Evolutionary conservation across 2,888 invertebrate genomes (phyloP), one percentile per base, ranked within the genome.

Genomic region (Aphrophora alni): DNA sequence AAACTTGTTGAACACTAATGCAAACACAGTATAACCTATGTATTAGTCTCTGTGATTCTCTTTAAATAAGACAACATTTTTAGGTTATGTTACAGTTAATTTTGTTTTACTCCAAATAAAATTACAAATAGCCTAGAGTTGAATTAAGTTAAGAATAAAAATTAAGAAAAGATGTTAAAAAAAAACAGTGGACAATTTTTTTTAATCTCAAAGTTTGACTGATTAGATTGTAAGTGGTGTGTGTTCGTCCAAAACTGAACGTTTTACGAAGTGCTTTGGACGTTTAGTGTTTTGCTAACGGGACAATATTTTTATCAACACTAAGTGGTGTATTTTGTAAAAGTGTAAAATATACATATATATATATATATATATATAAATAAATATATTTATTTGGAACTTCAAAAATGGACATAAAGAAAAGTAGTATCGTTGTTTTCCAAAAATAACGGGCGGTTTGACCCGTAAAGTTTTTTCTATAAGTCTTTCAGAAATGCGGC

Each of bases 261-360:
- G 59, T 10, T 38, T 33, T 26, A 33, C 38, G 14, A 69, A 77
- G 38, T n/a, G 70, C 25, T 44, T 70, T 77, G 77, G 38, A 72
- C 26, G 27, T 21, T 24, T 24, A 33, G 26, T 27, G 24, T 25
- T n/a, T 28, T 25, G 72, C 33, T 33, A 33, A 5, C 70, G 14
- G 73, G 78, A 78, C 78, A 73, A 73, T 78, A 78, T 78, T 78
- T 78, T 78, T 78, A 78, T 78, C 73, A 69, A 25, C 8, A 33
- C 72, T 73, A 78, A 51, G 71, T 71, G 73, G 12, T 44, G 78
- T 78, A 78, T 78, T 78, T 78, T 78, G 78, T 78, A 78, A 78
- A 51, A 28, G 38, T 78, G 78, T 78, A 78, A 59, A 17, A 78
- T 75, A n/a, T n/a, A n/a, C n/a, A n/a, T n/a, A n/a, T n/a, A n/a